phyloP scores from a whole-genome alignment of 2,113 vertebrate genomes.

The Struthidea cinerea region DNA sequence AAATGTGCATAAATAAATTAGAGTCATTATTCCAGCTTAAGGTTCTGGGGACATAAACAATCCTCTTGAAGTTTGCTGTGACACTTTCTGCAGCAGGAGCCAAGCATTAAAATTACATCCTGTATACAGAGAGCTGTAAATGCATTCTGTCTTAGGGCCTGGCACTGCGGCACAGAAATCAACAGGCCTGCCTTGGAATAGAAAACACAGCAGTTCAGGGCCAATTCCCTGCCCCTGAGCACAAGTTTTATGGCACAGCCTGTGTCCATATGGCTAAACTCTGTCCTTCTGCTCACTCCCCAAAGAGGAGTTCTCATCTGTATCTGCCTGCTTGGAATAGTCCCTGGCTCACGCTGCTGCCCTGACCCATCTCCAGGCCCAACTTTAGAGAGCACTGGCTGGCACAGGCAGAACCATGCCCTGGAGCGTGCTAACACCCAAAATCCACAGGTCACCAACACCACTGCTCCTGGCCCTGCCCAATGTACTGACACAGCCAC shows the following conservation, averaged over 20 bases:
- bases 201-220: slow-evolving; percentile 15
- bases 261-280: slow-evolving; percentile 46
- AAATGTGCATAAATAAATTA: slow-evolving; percentile 54
- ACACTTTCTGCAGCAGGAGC: slow-evolving; percentile 23
- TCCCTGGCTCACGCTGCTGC: background rate
- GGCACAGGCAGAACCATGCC: background rate
- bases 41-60: slow-evolving; percentile 47
- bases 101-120: slow-evolving; percentile 38
- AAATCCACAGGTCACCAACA: background rate
- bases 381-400: background rate
- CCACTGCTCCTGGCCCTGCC: background rate
- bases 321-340: background rate
- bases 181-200: slow-evolving; percentile 32
- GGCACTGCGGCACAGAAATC: background rate
- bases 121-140: slow-evolving; percentile 26
- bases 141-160: slow-evolving; percentile 31
- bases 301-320: background rate
- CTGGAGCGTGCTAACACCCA: background rate
- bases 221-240: slow-evolving; percentile 36
- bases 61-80: slow-evolving; percentile 32
- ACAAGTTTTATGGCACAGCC: slow-evolving; percentile 39
- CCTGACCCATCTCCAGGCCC: background rate
- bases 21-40: slow-evolving; percentile 44
- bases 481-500: background rate
- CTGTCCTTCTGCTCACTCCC: slow-evolving; percentile 19